Percentiles rank a stretch among this genome's conserved stretches.
Conservation (phyloP, 2,797 vertebrate species). For the Agapornis canus region DNA sequence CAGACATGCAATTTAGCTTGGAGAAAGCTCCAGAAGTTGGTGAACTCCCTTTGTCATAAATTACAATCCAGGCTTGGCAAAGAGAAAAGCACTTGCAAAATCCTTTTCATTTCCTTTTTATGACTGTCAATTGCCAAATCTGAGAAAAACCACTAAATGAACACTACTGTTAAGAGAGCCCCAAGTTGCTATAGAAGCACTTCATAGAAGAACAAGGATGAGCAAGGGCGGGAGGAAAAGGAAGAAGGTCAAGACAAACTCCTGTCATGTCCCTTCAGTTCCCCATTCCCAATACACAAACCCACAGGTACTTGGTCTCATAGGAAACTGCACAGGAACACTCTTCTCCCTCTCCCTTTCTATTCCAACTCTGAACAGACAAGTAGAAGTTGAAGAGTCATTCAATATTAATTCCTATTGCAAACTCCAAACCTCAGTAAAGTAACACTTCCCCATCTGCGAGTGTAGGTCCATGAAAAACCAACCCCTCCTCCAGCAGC, state of each 20-base stretch:
- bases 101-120: neutral
- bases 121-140: neutral
- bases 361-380: neutral
- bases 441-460: neutral
- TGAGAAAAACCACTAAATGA: neutral
- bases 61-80: neutral
- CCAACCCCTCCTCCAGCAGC: neutral
- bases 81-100: neutral
- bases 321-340: neutral
- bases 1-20: neutral
- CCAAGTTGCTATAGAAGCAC: neutral
- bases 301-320: neutral
- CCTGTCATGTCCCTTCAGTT: neutral
- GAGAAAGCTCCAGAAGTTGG: neutral
- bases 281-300: neutral
- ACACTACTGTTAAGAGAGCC: neutral
- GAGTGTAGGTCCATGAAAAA: neutral
- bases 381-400: neutral
- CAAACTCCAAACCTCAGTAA: neutral
- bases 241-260: neutral
- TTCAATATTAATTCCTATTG: neutral
- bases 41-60: neutral
- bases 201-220: neutral
- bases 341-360: neutral
- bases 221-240: accelerated